Base-by-base conservation (phyloP, 2,888 invertebrate species). In the Iphiclides podalirius region DNA sequence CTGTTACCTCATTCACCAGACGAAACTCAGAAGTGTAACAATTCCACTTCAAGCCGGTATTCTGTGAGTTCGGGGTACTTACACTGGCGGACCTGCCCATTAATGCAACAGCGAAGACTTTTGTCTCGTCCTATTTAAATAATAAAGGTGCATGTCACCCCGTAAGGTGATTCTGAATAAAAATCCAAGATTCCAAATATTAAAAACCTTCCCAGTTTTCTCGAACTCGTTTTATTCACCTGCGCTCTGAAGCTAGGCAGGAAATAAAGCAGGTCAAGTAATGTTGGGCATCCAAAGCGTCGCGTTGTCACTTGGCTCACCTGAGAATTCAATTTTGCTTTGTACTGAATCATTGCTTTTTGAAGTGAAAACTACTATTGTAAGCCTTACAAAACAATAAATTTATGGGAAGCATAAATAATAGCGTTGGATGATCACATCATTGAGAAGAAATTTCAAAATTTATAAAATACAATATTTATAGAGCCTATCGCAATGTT, bases 301-400 rank as follows among this genome's bases (percentile, higher is more conserved):
- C 12, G 45, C 12, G 37, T 28, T 38, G 37, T 45, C 45, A 11
- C 28, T 12, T 17, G 33, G 75, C 74, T 79, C 85, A 85, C 84
- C 83, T 85, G 86, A 84, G 84, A 85, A 85, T 86, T 83, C 82
- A 86, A 85, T 86, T 82, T 85, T 70, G 75, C 75, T 79, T 75
- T 73, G 35, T 47, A 47, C 41, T 16, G 40, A 41, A 14, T 23
- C 28, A 35, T 41, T 40, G 13, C 35, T 36, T 12, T 13, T 20
- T 36, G 28, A 12, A 41, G 13, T 35, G 28, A 41, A 41, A 47
- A n/a, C n/a, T n/a, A n/a, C n/a, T n/a, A n/a, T n/a, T n/a, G n/a
- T n/a, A n/a, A n/a, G n/a, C n/a, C n/a, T n/a, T n/a, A n/a, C n/a
- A n/a, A n/a, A n/a, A n/a, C n/a, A n/a, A n/a, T n/a, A n/a, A n/a